Percentiles rank a stretch among this genome's conserved stretches.
Conservation (phyloP, 2,888 invertebrate genomes). For the Saturnia pavonia region DNA sequence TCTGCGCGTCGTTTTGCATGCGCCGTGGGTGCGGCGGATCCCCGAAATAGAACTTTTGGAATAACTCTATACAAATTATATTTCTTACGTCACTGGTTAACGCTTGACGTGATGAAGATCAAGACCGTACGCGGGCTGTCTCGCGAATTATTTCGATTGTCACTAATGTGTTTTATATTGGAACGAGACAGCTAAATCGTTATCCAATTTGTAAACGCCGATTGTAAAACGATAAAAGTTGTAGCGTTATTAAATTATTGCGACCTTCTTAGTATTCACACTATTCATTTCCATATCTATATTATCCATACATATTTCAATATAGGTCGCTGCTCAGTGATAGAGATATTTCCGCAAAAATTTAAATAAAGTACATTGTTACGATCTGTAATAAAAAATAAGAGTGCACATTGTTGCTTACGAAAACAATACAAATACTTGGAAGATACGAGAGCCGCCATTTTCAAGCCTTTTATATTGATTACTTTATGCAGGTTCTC, state of each 20-base stretch:
- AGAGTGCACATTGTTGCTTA: too few relatives aligned
- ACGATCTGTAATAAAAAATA: too few relatives aligned
- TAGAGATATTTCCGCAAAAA: background rate
- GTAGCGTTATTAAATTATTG: background rate
- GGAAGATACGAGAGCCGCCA: too few relatives aligned
- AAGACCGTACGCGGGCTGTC: conserved; percentile 54
- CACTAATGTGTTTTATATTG: conserved; percentile 20
- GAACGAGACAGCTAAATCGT: background rate
- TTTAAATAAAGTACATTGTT: too few relatives aligned
- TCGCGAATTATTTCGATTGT: conserved; percentile 28
- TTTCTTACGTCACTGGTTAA: conserved; percentile 70
- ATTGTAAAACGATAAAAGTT: background rate
- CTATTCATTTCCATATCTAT: background rate
- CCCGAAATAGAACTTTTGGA: conserved; percentile 80
- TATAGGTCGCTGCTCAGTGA: too few relatives aligned
- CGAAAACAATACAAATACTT: too few relatives aligned
- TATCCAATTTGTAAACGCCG: background rate
- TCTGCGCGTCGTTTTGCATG: conserved; percentile 60
- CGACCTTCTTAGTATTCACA: background rate
- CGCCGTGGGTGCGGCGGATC: conserved; percentile 60
- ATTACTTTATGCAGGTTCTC: too few relatives aligned
- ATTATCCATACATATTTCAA: background rate
- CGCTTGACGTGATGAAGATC: conserved; percentile 69
- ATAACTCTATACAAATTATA: conserved; percentile 78
- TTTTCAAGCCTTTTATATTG: too few relatives aligned